Evolutionary conservation across 2,113 vertebrate genomes (phyloP), one percentile per base, ranked within the genome.

Genomic region (Scophthalmus maximus): DNA sequence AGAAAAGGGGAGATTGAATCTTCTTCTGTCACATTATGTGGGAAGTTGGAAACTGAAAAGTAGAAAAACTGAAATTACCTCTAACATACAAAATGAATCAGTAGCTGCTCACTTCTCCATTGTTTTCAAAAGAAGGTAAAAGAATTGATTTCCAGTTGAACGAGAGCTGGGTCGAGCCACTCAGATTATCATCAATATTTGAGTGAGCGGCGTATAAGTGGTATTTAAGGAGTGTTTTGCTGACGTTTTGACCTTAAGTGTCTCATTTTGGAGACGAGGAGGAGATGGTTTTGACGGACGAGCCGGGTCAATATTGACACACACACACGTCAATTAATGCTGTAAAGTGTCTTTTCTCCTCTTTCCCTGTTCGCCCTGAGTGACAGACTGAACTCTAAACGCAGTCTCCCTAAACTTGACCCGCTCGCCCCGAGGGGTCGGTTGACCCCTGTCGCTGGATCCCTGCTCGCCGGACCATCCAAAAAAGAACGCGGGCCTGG

Each of bases 401-500:
- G 75, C 91, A 66, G 66, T 80, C 72, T 85, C 78, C 22, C 86
- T 91, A 93, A 93, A 92, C 89, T 93, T 91, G 88, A 92, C 91
- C 90, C 73, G 12, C 2, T 20, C 2, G 20, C 71, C 82, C 81
- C 7, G 30, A 63, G 84, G 83, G 87, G 58, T 76, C 1, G 58
- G 36, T 30, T 76, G 86, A 88, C 87, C 86, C 72, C 80, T 70
- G 62, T 27, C 32, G 32, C 17, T 47, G 50, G 36, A 74, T 63
- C 15, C 65, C 8, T 64, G 53, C 66, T 10, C 32, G 3, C n/a
- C 2, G 57, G 78, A 57, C 82, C 26, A 14, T 64, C 62, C 30
- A 71, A 46, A 65, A 62, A 68, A 64, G 58, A 70, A 36, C 34
- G 23, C 52, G 76, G 55, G 46, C 51, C 23, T 63, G 66, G 49